phyloP scores from a whole-genome alignment of 1,140 invertebrate species.

The Drosophila persimilis region DNA sequence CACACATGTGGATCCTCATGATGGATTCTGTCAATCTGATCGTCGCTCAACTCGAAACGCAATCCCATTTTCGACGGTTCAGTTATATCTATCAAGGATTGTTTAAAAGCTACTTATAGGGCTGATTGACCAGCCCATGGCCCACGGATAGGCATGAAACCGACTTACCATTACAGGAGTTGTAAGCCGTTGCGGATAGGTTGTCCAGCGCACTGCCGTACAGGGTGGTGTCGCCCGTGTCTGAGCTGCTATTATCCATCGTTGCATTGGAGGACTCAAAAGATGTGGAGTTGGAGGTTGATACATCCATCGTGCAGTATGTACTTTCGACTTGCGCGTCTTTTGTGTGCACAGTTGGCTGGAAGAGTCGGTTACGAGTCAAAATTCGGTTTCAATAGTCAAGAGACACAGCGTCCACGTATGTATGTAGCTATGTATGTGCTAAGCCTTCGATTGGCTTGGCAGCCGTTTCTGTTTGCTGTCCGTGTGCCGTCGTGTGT shows the following conservation, averaged over 20 bases:
- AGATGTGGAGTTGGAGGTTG: slow-evolving; percentile 59
- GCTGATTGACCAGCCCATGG: slow-evolving; percentile 3
- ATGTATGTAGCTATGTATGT: slow-evolving; percentile 3
- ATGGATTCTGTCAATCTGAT: background rate
- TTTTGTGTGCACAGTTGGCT: slow-evolving; percentile 55
- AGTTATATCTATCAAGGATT: background rate
- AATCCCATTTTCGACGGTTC: background rate
- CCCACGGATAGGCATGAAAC: background rate
- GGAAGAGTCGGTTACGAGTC: slow-evolving; percentile 70
- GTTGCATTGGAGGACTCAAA: slow-evolving; percentile 49
- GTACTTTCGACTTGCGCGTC: background rate
- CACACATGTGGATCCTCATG: background rate
- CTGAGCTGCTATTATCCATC: slow-evolving; percentile 48
- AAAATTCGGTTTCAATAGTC: slow-evolving; percentile 67
- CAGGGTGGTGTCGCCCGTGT: slow-evolving; percentile 53
- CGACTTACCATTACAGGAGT: slow-evolving; percentile 72
- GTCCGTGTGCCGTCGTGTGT: background rate
- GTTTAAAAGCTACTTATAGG: slow-evolving; percentile 2
- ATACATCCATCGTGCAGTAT: slow-evolving; percentile 54
- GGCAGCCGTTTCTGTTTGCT: slow-evolving; percentile 25
- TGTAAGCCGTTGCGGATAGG: slow-evolving; percentile 62
- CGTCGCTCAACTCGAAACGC: background rate
- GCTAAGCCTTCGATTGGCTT: background rate
- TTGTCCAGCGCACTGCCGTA: slow-evolving; percentile 75
- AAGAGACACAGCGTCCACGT: slow-evolving; percentile 30